Evolutionary conservation across 2,888 invertebrate species (phyloP).

Genomic region (Drosophila borborema): DNA sequence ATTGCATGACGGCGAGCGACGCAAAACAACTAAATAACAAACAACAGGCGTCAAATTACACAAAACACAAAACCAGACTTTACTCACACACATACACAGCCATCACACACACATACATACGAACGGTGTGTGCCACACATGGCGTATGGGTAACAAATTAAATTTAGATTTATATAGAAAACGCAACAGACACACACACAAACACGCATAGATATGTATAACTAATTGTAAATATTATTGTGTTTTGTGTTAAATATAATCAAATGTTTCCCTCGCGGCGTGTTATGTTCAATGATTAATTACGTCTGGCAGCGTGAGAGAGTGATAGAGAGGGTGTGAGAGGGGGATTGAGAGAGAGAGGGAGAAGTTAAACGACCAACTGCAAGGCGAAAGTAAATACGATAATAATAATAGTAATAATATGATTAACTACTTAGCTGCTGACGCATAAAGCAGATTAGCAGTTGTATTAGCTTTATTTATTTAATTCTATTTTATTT

Average conservation of each 20-base stretch:
- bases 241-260: slow-evolving; percentile 58
- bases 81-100: slow-evolving; percentile 24
- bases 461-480: neutral
- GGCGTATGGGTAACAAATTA: slow-evolving; percentile 72
- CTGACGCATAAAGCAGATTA: neutral
- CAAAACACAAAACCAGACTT: slow-evolving; percentile 64
- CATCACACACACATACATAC: slow-evolving; percentile 4
- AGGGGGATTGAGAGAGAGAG: neutral
- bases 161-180: slow-evolving; percentile 71
- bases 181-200: neutral
- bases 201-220: neutral
- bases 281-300: slow-evolving; percentile 73
- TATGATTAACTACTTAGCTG: slow-evolving; percentile 8
- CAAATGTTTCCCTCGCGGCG: slow-evolving; percentile 65
- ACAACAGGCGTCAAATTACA: slow-evolving; percentile 81
- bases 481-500: no score
- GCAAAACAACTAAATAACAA: slow-evolving; percentile 79
- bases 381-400: slow-evolving; percentile 9
- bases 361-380: neutral
- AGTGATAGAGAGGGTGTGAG: no score
- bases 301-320: slow-evolving; percentile 50
- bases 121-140: slow-evolving; percentile 37
- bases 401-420: slow-evolving; percentile 7
- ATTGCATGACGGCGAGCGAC: slow-evolving; percentile 72
- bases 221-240: slow-evolving; percentile 26